Conservation (phyloP, 2,113 vertebrate species). For the Trinectes maculatus region DNA sequence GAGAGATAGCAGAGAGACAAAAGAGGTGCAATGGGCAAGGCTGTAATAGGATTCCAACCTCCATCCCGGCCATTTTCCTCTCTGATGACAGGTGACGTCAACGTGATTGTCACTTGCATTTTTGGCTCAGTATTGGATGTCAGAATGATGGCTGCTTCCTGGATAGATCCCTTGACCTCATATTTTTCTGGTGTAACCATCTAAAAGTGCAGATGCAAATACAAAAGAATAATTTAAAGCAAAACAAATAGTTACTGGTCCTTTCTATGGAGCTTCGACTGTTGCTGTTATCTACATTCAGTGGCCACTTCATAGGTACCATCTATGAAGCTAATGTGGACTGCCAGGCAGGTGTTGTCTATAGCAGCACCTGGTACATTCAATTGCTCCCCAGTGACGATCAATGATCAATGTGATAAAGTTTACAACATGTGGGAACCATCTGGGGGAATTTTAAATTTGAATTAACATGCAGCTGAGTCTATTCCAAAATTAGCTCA, state of each 20-base stretch:
- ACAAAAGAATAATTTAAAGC: too few species aligned
- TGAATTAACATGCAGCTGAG: too few species aligned
- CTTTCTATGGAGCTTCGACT: too few species aligned
- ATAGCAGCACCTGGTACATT: too few species aligned
- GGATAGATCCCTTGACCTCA: conserved; percentile 90
- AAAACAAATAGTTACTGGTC: too few species aligned
- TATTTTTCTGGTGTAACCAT: conserved; percentile 96
- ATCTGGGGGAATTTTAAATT: too few species aligned
- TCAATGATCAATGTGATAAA: too few species aligned
- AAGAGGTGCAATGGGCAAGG: conserved; percentile 39
- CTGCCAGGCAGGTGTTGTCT: too few species aligned
- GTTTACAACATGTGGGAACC: too few species aligned
- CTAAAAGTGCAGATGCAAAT: conserved; percentile 71
- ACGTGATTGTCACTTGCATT: conserved; percentile 98
- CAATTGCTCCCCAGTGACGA: too few species aligned
- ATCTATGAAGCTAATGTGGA: too few species aligned
- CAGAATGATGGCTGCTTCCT: conserved; percentile 94
- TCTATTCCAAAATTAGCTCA: too few species aligned
- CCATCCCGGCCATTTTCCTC: conserved; percentile 93
- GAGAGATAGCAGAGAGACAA: conserved; percentile 54
- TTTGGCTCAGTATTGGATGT: conserved; percentile 92
- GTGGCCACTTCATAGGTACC: conserved; percentile 1
- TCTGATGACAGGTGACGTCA: conserved; percentile 96
- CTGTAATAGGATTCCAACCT: conserved; percentile 86
- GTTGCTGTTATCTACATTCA: background rate